A percentile compares a stretch with the other conserved stretches of the same genome.
Conservation (phyloP, 2,113 vertebrate genomes). For the Onychostoma macrolepis region DNA sequence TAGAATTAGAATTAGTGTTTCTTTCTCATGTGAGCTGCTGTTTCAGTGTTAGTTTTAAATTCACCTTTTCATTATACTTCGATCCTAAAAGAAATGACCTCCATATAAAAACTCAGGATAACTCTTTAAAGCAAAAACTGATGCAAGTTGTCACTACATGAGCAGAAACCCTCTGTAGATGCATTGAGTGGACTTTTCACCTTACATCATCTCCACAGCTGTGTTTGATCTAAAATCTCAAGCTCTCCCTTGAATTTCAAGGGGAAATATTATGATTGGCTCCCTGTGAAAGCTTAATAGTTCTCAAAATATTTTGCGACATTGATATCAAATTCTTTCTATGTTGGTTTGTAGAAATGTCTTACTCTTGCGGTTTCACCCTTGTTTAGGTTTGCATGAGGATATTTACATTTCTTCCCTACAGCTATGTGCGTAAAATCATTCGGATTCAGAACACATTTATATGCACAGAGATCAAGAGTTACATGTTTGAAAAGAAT, state of each 20-base stretch:
- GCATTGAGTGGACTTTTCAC: conserved; percentile 33
- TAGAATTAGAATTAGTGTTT: background rate
- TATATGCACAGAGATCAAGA: conserved; percentile 12
- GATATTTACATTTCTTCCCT: conserved; percentile 27
- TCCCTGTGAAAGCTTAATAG: conserved; percentile 28
- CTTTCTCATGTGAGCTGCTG: background rate
- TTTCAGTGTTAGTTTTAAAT: background rate
- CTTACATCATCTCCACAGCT: conserved; percentile 32
- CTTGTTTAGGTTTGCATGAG: conserved; percentile 17
- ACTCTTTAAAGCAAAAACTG: background rate
- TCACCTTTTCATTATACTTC: background rate
- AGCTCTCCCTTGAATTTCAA: conserved; percentile 4
- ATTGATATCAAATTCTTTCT: conserved; percentile 33
- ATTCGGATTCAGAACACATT: conserved; percentile 22
- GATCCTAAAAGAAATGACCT: background rate
- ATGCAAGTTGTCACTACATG: background rate
- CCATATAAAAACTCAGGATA: background rate
- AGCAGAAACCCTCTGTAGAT: background rate
- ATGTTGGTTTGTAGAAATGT: conserved; percentile 36
- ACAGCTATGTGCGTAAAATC: conserved; percentile 30
- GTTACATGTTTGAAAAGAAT: conserved; percentile 25
- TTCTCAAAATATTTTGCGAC: conserved; percentile 34
- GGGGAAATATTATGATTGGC: conserved; percentile 46
- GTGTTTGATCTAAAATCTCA: conserved; percentile 29
- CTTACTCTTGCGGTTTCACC: conserved; percentile 20